Base-by-base conservation (phyloP, 2,113 vertebrate genomes). In the Taurulus bubalis region DNA sequence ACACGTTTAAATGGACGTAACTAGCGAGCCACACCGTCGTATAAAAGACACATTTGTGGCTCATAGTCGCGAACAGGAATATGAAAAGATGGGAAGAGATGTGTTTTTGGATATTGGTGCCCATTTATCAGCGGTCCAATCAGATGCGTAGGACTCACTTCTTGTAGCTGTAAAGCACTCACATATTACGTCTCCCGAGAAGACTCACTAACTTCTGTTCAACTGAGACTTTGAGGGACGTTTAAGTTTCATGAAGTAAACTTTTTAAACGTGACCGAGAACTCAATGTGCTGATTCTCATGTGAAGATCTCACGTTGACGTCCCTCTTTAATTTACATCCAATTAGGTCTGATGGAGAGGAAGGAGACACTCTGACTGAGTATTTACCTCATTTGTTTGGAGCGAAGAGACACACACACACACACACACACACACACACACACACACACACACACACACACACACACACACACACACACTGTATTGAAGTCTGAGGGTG, bases 401-500 rank as follows among this genome's bases (percentile, higher is more conserved):
- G 51, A 24, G 47, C 22, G 6, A 40, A 15, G 26, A 68, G 58
- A 55, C 64, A 71, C 55, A 65, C 70, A 76, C 62, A 64, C 60
- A 70, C 70, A 53, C 64, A 77, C 69, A 77, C 81, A 66, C 73
- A 79, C 65, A 60, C 36, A 68, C 62, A 36, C 60, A 80, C 71
- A 71, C 80, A 79, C 65, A 67, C 73, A 36, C 80, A 64, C 73
- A 74, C 64, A 59, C 71, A 66, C 80, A 73, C 64, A 66, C 55
- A 72, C 67, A 62, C 60, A 71, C 71, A 76, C 81, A 79, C 60
- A 34, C 6, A 34, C 34, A 34, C 34, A 6, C 4, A 34, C 38
- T 51, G 63, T 69, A 78, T 55, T 79, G 72, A 72, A 84, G 82
- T 73, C 53, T 79, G 68, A 64, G 56, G 49, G 24, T 82, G 71